These are phyloP conservation scores for Platerodrilus igneus DNA, from an alignment of 2,888 invertebrate genomes.

Conservation along the genomic window DNA sequence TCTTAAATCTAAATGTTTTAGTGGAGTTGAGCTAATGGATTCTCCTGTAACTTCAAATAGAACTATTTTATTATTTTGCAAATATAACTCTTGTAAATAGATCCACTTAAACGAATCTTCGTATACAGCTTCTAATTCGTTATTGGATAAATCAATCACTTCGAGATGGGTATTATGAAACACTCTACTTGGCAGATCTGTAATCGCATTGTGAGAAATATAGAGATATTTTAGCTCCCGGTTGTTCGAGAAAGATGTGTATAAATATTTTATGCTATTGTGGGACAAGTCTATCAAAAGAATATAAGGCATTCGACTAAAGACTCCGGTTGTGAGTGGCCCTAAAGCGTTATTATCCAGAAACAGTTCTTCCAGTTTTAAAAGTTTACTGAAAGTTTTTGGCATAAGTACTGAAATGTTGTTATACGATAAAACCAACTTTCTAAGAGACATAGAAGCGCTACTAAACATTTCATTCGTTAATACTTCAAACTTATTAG, in stretches of 20 bases:
- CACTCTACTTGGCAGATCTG: conserved; percentile 15
- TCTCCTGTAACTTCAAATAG: too few relatives aligned
- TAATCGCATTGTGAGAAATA: conserved; percentile 20
- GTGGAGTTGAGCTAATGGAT: too few relatives aligned
- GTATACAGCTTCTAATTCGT: not conserved
- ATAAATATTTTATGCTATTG: conserved; percentile 22
- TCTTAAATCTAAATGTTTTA: too few relatives aligned
- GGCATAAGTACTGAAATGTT: conserved; percentile 20
- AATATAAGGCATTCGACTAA: conserved; percentile 23
- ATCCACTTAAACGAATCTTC: not conserved
- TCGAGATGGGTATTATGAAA: conserved; percentile 18
- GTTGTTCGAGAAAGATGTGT: conserved; percentile 18
- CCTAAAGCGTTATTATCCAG: conserved; percentile 25
- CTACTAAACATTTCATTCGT: conserved; percentile 23
- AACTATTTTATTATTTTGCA: conserved; percentile 9
- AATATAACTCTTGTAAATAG: conserved; percentile 1
- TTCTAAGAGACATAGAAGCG: conserved; percentile 18
- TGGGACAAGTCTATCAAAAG: conserved; percentile 22
- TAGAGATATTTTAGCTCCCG: conserved; percentile 15
- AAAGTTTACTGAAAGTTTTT: conserved; percentile 21
- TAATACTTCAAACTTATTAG: conserved; percentile 23
- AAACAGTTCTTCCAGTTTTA: conserved; percentile 20
- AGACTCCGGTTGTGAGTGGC: conserved; percentile 22
- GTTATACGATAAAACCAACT: conserved; percentile 24
- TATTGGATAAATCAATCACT: conserved; percentile 14